Percentiles rank a stretch among this genome's conserved stretches.
Conservation (phyloP, 2,797 vertebrate genomes). For the Rhinogobio ventralis region DNA sequence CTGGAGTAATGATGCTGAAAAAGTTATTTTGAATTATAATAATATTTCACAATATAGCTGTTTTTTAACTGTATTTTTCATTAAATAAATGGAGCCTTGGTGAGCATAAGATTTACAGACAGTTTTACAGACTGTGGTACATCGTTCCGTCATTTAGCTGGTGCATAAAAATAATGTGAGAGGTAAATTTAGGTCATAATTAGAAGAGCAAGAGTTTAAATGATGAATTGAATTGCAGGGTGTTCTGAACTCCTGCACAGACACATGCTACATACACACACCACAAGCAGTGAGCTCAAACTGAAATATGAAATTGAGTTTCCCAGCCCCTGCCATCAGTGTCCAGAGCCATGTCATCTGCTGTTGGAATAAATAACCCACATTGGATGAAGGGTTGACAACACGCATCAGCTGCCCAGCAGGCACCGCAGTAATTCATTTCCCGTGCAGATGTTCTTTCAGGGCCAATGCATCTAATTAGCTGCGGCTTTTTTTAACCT, state of each 20-base stretch:
- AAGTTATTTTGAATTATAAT: not conserved
- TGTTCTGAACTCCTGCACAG: not conserved
- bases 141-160: not conserved
- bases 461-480: constrained; percentile 57
- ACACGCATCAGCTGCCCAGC: constrained; percentile 39
- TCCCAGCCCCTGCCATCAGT: constrained; percentile 31
- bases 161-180: not conserved
- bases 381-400: constrained; percentile 29
- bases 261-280: not conserved
- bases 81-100: not conserved
- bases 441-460: constrained; percentile 53
- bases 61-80: not conserved
- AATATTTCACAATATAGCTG: too few relatives aligned
- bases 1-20: not conserved
- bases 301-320: constrained; percentile 28
- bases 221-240: not conserved
- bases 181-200: not conserved
- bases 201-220: constrained; percentile 1
- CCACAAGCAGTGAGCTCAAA: constrained; percentile 15
- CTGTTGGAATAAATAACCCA: constrained; percentile 42
- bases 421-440: constrained; percentile 37
- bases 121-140: not conserved
- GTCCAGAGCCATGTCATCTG: constrained; percentile 31
- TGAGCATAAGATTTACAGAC: not conserved
- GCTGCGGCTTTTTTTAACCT: constrained; percentile 39